Evolutionary conservation across 2,888 invertebrate genomes (phyloP).

Genomic region (Neocrepidodera transversa): DNA sequence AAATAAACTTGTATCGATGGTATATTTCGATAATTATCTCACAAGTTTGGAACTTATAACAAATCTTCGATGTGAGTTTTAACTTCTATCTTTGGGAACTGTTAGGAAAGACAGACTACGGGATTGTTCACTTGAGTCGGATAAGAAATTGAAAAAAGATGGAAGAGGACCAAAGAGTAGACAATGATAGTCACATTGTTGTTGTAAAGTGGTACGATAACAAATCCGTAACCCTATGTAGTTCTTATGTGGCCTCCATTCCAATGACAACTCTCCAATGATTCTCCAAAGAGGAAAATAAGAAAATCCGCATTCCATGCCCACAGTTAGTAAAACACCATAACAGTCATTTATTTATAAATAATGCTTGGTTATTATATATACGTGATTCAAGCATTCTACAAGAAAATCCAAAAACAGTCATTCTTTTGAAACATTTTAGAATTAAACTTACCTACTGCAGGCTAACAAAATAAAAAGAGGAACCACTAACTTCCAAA

Average conservation of each 20-base stretch:
- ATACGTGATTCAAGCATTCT: too few relatives aligned
- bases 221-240: conserved; percentile 21
- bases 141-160: conserved; percentile 7
- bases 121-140: conserved; percentile 12
- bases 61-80: conserved; percentile 8
- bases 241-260: too few relatives aligned
- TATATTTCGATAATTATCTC: too few relatives aligned
- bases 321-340: conserved; percentile 17
- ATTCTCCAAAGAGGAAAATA: conserved; percentile 18
- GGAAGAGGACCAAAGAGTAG: neutral
- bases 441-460: neutral
- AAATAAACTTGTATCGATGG: too few relatives aligned
- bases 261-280: conserved; percentile 18
- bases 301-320: conserved; percentile 7
- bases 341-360: too few relatives aligned
- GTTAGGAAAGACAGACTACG: conserved; percentile 6
- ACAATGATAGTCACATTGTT: conserved; percentile 15
- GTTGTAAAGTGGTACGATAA: conserved; percentile 27
- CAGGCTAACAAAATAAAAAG: conserved; percentile 7
- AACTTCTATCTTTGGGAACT: conserved; percentile 16
- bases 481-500: conserved; percentile 7
- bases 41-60: too few relatives aligned
- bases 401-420: too few relatives aligned
- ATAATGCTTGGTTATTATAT: conserved; percentile 20
- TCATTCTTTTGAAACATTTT: too few relatives aligned